These are phyloP conservation scores for Parotia lawesii DNA, from an alignment of 2,113 vertebrate genomes.

Conservation along the genomic window DNA sequence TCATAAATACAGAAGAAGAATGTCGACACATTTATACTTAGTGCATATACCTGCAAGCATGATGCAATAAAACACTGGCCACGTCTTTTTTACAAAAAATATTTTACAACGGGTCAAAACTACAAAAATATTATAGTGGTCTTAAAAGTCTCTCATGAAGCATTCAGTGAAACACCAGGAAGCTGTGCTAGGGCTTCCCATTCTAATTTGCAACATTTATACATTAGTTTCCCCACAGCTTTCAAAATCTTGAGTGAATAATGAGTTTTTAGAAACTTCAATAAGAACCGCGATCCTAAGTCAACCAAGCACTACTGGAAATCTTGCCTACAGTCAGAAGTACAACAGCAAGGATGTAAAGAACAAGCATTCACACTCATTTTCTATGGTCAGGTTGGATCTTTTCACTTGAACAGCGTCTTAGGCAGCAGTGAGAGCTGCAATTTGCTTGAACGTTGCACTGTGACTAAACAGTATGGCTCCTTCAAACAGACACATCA, in stretches of 20 bases:
- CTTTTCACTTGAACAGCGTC: background rate
- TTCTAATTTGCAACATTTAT: background rate
- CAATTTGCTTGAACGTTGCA: background rate
- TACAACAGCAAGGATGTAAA: background rate
- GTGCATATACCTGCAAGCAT: background rate
- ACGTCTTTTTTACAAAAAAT: background rate
- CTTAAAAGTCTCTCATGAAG: background rate
- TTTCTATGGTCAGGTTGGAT: background rate
- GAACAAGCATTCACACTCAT: background rate
- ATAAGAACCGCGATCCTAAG: background rate
- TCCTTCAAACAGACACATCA: background rate
- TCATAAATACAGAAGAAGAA: background rate
- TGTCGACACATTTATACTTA: background rate
- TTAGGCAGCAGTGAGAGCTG: background rate
- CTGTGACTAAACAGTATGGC: background rate
- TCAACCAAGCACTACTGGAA: background rate
- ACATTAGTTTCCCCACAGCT: background rate
- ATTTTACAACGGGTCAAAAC: background rate
- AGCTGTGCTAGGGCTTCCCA: background rate
- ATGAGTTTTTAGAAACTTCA: background rate
- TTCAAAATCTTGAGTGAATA: background rate
- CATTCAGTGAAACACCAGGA: background rate
- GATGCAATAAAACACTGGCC: background rate
- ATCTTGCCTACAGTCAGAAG: background rate
- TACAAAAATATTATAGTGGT: background rate